Evolutionary conservation across 2,797 vertebrate species (phyloP).

Genomic region (Apogon hyalosoma): DNA sequence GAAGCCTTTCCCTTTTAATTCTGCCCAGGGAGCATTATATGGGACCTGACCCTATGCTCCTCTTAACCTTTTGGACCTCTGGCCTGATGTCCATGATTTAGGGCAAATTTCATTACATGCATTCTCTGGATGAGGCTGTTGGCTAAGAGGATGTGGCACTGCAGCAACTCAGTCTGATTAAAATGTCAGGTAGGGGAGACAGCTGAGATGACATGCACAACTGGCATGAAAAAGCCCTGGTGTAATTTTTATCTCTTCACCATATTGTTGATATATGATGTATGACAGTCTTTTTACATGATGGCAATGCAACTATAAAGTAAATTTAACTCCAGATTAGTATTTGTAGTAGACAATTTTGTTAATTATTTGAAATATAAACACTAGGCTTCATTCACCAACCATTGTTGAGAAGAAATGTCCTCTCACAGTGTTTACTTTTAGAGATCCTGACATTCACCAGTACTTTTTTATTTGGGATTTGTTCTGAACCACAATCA

Average conservation of each 20-base stretch:
- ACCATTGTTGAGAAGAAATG: no score
- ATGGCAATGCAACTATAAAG: conserved; percentile 20
- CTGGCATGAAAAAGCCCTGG: conserved; percentile 23
- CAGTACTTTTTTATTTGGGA: no score
- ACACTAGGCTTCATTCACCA: not conserved
- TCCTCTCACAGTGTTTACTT: no score
- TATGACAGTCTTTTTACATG: conserved; percentile 16
- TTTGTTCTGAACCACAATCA: no score
- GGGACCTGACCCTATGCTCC: conserved; percentile 80
- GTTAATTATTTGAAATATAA: conserved; percentile 5
- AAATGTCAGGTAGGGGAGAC: conserved; percentile 72
- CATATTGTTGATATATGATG: conserved; percentile 6
- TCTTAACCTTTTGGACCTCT: conserved; percentile 85
- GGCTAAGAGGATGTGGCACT: conserved; percentile 73
- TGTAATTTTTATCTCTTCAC: no score
- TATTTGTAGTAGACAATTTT: not conserved
- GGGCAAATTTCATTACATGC: conserved; percentile 86
- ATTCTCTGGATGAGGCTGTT: conserved; percentile 80
- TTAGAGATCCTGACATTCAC: no score
- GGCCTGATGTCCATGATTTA: conserved; percentile 83
- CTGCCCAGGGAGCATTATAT: conserved; percentile 79
- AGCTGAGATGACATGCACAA: conserved; percentile 49
- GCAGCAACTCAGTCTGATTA: conserved; percentile 80
- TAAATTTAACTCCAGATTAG: not conserved
- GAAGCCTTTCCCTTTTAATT: conserved; percentile 87